phyloP scores from a whole-genome alignment of 2,113 vertebrate species.

The Oxyruncus cristatus region DNA sequence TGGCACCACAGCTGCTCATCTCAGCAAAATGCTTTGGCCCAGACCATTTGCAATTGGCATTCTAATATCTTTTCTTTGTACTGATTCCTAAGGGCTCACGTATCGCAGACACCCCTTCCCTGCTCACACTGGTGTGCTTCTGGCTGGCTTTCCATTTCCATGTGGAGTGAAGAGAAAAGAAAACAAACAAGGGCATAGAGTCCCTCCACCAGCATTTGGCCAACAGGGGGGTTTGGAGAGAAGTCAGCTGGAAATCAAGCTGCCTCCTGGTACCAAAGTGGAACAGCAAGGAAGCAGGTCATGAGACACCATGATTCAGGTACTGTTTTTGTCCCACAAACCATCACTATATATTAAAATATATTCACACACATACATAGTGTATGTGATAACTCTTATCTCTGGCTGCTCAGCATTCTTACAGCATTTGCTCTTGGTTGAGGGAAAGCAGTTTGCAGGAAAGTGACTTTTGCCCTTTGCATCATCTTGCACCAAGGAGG shows the following conservation, averaged over 20 bases:
- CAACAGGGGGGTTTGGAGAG: background rate
- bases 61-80: background rate
- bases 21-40: background rate
- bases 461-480: background rate
- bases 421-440: background rate
- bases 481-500: background rate
- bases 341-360: background rate
- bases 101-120: background rate
- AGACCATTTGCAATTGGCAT: background rate
- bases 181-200: background rate
- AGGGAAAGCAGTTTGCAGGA: background rate
- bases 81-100: background rate
- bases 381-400: background rate
- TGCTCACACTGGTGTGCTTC: background rate
- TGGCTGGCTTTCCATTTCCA: background rate
- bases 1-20: background rate
- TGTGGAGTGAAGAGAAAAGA: background rate
- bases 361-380: background rate
- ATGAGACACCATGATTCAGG: background rate
- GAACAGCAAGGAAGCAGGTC: background rate
- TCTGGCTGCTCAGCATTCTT: background rate
- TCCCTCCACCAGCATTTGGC: background rate
- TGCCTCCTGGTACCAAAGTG: background rate
- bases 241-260: background rate
- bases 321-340: background rate